These are phyloP conservation scores for Toxonevra muliebris DNA, from an alignment of 2,888 invertebrate species.

Conservation along the genomic window DNA sequence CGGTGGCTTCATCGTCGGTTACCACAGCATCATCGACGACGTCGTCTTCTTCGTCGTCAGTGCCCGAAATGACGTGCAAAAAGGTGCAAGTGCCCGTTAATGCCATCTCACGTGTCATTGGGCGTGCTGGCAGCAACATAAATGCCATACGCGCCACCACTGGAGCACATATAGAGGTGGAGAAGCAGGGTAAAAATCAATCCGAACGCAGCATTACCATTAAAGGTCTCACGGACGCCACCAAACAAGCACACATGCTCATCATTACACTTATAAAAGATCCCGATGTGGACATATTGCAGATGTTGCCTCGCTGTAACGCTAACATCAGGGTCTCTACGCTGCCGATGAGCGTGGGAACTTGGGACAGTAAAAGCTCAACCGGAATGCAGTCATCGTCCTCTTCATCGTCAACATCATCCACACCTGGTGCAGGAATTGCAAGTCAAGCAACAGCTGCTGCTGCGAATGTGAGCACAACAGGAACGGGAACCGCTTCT, in stretches of 20 bases:
- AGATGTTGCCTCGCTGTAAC: conserved; percentile 76
- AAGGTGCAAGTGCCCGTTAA: conserved; percentile 94
- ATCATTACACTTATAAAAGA: conserved; percentile 94
- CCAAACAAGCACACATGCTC: conserved; percentile 89
- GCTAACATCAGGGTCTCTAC: conserved; percentile 56
- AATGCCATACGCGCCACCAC: conserved; percentile 97
- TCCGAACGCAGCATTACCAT: conserved; percentile 95
- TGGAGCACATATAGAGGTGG: conserved; percentile 97
- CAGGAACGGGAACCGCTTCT: neutral
- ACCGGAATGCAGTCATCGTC: conserved; percentile 47
- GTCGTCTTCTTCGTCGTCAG: conserved; percentile 49
- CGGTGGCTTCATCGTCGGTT: conserved; percentile 54
- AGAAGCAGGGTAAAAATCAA: conserved; percentile 95
- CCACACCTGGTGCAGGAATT: conserved; percentile 49
- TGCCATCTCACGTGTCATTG: conserved; percentile 97
- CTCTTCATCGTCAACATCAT: conserved; percentile 51
- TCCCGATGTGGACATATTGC: conserved; percentile 89
- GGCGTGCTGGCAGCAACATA: conserved; percentile 96
- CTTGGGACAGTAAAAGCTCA: conserved; percentile 63
- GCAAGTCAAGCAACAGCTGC: conserved; percentile 49
- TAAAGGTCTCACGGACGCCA: conserved; percentile 91
- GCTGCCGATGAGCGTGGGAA: conserved; percentile 53
- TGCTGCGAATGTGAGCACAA: conserved; percentile 40
- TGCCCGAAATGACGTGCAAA: conserved; percentile 73
- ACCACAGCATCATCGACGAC: conserved; percentile 49